These are phyloP conservation scores for Diploscapter pachys DNA, from an alignment of 1,140 invertebrate species.

Conservation along the genomic window DNA sequence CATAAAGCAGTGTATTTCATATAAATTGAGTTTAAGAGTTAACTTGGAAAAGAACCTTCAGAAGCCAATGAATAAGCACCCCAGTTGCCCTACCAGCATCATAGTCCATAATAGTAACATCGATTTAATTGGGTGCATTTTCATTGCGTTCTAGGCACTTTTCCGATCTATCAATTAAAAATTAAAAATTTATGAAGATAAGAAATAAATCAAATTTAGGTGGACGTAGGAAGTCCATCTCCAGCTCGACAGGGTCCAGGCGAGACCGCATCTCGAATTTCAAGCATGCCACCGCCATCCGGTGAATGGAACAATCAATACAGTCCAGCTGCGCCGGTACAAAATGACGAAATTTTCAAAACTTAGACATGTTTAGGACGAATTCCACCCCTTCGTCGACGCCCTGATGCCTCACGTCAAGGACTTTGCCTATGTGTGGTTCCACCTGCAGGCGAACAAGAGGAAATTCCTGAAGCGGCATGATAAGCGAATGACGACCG, in stretches of 20 bases:
- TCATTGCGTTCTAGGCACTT: no score
- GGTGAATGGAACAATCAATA: slow-evolving; percentile 37
- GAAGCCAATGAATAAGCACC: no score
- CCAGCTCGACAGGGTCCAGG: neutral
- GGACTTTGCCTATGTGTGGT: slow-evolving; percentile 99
- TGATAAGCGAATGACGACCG: slow-evolving; percentile 97
- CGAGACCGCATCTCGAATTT: neutral
- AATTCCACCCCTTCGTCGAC: slow-evolving; percentile 99
- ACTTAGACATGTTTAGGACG: slow-evolving; percentile 69
- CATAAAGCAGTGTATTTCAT: no score
- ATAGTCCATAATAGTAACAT: no score
- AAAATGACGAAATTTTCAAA: neutral
- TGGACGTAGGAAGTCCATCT: slow-evolving; percentile 3
- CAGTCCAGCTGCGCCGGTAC: slow-evolving; percentile 24
- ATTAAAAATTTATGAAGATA: neutral
- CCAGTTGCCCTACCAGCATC: no score
- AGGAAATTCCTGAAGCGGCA: slow-evolving; percentile 99
- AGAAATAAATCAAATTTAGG: slow-evolving; percentile 10
- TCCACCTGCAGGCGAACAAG: slow-evolving; percentile 98
- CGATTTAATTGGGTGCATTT: no score
- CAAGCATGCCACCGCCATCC: slow-evolving; percentile 31
- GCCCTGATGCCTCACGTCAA: slow-evolving; percentile 98
- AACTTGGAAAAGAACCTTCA: no score
- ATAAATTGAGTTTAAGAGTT: no score
- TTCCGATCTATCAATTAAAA: no score